Evolutionary conservation across 2,113 vertebrate genomes (phyloP).

Genomic region (Dolichallabes microphthalmus): DNA sequence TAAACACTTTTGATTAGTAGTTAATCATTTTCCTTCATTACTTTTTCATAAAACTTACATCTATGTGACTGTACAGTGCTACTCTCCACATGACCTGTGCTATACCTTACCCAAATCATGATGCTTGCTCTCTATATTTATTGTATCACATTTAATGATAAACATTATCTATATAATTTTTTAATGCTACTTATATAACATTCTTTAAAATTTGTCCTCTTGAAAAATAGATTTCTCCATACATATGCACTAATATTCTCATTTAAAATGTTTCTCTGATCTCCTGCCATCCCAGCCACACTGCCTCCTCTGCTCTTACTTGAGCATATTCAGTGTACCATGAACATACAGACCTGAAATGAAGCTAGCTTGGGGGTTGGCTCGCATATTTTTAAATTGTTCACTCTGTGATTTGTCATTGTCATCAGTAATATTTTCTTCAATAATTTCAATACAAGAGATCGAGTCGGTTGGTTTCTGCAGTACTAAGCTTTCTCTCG

Average conservation of each 20-base stretch:
- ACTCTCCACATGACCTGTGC: not conserved
- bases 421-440: conserved; percentile 10
- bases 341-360: conserved; percentile 47
- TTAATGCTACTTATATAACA: not conserved
- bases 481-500: not conserved
- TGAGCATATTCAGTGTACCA: not conserved
- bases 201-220: not conserved
- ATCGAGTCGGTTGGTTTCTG: conserved; percentile 23
- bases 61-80: not conserved
- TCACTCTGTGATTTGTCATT: conserved; percentile 13
- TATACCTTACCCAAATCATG: not conserved
- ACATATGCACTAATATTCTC: not conserved
- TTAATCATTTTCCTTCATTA: not conserved
- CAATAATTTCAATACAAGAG: conserved; percentile 43
- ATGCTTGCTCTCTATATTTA: too few relatives aligned
- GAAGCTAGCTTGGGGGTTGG: not conserved
- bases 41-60: not conserved
- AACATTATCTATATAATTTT: not conserved
- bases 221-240: not conserved
- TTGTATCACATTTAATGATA: not conserved
- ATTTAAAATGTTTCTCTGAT: not conserved
- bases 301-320: not conserved
- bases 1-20: not conserved
- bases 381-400: conserved; percentile 35
- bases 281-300: not conserved